These are phyloP conservation scores for Schmidtea mediterranea DNA, from an alignment of 1,140 invertebrate species.

Conservation along the genomic window DNA sequence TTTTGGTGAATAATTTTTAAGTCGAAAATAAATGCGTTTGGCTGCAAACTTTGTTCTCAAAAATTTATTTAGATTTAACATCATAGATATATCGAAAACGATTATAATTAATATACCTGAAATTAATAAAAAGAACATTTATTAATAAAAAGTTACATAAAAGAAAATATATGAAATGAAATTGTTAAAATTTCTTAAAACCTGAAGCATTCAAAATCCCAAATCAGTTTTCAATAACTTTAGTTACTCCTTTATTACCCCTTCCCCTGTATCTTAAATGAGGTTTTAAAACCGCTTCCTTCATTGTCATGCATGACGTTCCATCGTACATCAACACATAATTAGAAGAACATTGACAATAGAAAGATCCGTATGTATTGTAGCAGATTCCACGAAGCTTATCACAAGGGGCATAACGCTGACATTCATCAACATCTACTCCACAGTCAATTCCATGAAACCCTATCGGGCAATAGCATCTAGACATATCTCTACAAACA, in stretches of 20 bases:
- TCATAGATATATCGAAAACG: too few relatives aligned
- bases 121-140: too few relatives aligned
- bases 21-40: too few relatives aligned
- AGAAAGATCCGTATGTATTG: not conserved
- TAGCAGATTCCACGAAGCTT: not conserved
- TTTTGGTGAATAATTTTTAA: too few relatives aligned
- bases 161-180: too few relatives aligned
- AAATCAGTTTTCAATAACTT: too few relatives aligned
- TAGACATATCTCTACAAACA: not conserved
- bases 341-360: not conserved
- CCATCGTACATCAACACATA: constrained; percentile 1
- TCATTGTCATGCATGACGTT: not conserved
- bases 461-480: not conserved
- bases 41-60: too few relatives aligned
- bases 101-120: too few relatives aligned
- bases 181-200: too few relatives aligned
- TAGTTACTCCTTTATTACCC: not conserved
- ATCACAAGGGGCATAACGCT: not conserved
- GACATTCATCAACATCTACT: constrained; percentile 1
- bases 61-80: too few relatives aligned
- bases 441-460: constrained; percentile 2
- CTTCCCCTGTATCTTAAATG: not conserved
- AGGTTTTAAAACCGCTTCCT: not conserved
- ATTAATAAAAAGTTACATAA: too few relatives aligned
- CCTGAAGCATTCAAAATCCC: too few relatives aligned